Evolutionary conservation across 2,888 invertebrate species (phyloP).

Genomic region (Leptinotarsa peninsularis): DNA sequence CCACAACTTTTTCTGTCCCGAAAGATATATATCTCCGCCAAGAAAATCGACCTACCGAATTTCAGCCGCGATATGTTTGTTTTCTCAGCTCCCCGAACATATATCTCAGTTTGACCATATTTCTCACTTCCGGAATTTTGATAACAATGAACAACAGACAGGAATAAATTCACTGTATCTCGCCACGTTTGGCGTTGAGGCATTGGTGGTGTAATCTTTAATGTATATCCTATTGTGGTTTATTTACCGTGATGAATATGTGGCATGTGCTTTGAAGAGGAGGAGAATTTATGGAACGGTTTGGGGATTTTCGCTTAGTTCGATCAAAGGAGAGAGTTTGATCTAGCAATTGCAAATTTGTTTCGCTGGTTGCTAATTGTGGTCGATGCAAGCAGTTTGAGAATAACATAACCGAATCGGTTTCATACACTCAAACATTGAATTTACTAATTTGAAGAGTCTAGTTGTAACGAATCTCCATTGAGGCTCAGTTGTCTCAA

Average conservation of each 20-base stretch:
- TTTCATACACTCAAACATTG: no score
- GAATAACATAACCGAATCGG: no score
- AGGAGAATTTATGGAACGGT: neutral
- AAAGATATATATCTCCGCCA: no score
- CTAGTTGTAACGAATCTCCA: no score
- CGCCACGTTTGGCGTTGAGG: constrained; percentile 30
- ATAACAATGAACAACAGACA: constrained; percentile 35
- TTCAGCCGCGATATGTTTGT: constrained; percentile 11
- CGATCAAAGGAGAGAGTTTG: neutral
- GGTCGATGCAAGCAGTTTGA: no score
- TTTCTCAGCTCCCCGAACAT: constrained; percentile 4
- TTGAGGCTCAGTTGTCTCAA: no score
- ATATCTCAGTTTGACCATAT: constrained; percentile 38
- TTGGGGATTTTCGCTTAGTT: neutral
- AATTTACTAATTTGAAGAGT: no score
- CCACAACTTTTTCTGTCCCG: no score
- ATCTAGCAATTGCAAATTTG: neutral
- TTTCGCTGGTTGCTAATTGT: no score
- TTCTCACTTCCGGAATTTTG: constrained; percentile 41
- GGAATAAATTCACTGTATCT: constrained; percentile 41
- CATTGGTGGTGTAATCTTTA: constrained; percentile 42
- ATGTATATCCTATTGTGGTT: constrained; percentile 34
- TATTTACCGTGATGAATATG: constrained; percentile 30
- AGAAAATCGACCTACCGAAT: no score
- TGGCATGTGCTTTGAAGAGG: constrained; percentile 15